Evolutionary conservation across 2,113 vertebrate genomes (phyloP), one percentile per base, ranked within the genome.

Genomic region (Hylia prasina): DNA sequence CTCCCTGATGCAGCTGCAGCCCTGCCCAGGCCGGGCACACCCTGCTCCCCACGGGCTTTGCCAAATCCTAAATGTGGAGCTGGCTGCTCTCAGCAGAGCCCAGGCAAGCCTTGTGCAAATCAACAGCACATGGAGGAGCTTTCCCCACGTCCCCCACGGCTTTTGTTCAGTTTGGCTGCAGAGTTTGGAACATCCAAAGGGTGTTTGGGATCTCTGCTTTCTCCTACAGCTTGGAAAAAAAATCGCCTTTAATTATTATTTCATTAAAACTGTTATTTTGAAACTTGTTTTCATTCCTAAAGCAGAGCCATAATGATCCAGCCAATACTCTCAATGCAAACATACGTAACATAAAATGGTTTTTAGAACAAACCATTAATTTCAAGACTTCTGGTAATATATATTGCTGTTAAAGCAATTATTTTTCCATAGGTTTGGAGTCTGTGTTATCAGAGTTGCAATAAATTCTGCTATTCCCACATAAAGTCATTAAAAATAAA

Each of bases 11-110:
- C 87, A 91, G 95, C 93, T 94, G 96, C 39, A 13, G 93, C 87
- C 93, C 96, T 87, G 91, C 96, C 95, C 87, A 56, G 79, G 51
- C 56, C 1, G 60, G 87, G 92, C 90, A 93, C 92, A 87, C 93
- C 96, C 82, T 4, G 47, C 89, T 95, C 77, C 84, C 8, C 8
- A 22, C 0, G 1, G 56, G 7, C 8, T 30, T 6, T 82, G 92
- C 95, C 96, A 94, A 78, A 83, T 64, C 39, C 39, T 23, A 60
- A 96, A 91, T 82, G 87, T 87, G 6, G 33, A 87, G 72, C 91
- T 54, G 63, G 33, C 76, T 89, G 68, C n/a, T 89, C 80, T 9
- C 39, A 87, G 90, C 51, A 84, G 39, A 94, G 92, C 87, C 79
- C 93, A 87, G 50, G 14, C 90, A 50, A 93, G 87, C 84, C 81